phyloP scores from a whole-genome alignment of 2,888 invertebrate species.

The Bembecia ichneumoniformis region DNA sequence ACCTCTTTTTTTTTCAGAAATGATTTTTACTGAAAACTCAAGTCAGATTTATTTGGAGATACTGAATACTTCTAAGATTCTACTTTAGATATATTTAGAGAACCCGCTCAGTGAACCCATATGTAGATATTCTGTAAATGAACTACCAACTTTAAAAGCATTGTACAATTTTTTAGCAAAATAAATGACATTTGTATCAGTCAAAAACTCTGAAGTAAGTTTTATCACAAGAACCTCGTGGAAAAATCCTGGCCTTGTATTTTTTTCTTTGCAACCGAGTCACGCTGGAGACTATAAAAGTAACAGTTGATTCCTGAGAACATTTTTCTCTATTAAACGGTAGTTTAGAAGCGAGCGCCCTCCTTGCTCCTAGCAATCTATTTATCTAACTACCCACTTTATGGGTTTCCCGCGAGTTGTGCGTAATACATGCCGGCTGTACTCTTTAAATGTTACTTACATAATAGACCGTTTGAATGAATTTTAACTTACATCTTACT shows the following conservation, averaged over 20 bases:
- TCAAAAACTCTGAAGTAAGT: not conserved
- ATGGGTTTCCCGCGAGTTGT: constrained; percentile 36
- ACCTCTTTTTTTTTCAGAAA: too few species aligned
- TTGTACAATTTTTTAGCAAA: too few species aligned
- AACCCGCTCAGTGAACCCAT: too few species aligned
- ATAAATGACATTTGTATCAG: too few species aligned
- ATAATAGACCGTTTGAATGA: too few species aligned
- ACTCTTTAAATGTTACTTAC: constrained; percentile 9
- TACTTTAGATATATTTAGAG: too few species aligned
- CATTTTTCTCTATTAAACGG: constrained; percentile 52
- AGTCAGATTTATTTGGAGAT: too few species aligned
- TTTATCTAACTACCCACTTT: constrained; percentile 52
- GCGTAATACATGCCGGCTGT: constrained; percentile 28
- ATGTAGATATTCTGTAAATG: too few species aligned
- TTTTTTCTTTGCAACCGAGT: constrained; percentile 25
- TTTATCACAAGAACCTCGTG: not conserved
- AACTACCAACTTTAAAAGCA: too few species aligned
- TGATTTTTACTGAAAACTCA: too few species aligned
- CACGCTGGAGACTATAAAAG: constrained; percentile 39
- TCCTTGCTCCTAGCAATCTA: constrained; percentile 39
- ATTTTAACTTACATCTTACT: too few species aligned
- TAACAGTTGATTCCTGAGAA: constrained; percentile 47
- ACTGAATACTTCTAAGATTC: too few species aligned
- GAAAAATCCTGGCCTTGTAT: not conserved
- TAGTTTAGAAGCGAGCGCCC: constrained; percentile 41